phyloP scores from a whole-genome alignment of 2,888 invertebrate genomes.

The Eilema sororculum region DNA sequence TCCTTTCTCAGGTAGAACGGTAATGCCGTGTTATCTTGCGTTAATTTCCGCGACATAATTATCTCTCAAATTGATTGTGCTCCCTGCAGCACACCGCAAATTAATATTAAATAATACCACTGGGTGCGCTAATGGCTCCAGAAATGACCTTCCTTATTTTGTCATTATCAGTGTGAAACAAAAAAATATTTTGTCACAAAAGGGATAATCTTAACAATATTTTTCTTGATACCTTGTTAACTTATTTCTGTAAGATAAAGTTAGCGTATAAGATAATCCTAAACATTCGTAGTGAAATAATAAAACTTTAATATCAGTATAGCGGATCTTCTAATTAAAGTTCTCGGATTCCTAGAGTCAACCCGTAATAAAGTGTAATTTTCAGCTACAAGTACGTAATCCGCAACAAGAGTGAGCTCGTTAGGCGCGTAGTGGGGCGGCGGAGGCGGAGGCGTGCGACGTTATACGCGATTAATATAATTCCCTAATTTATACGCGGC shows the following conservation, averaged over 20 bases:
- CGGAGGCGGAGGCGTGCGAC: constrained; percentile 35
- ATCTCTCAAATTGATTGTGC: constrained; percentile 75
- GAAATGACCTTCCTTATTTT: constrained; percentile 36
- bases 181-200: constrained; percentile 30
- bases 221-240: constrained; percentile 19
- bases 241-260: constrained; percentile 6
- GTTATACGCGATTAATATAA: constrained; percentile 80
- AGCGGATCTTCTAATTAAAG: constrained; percentile 51
- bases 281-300: constrained; percentile 30
- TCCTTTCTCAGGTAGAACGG: constrained; percentile 77
- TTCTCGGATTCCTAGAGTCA: constrained; percentile 48
- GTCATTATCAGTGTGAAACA: constrained; percentile 26
- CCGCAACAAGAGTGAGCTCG: constrained; percentile 59
- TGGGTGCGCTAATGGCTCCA: constrained; percentile 34
- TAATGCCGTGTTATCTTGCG: constrained; percentile 78
- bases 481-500: constrained; percentile 80
- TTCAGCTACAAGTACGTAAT: constrained; percentile 52
- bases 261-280: constrained; percentile 11
- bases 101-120: constrained; percentile 58
- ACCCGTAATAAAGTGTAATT: constrained; percentile 58
- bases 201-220: constrained; percentile 21
- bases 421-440: constrained; percentile 45
- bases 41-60: constrained; percentile 78
- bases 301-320: constrained; percentile 37
- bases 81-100: constrained; percentile 51